Percentiles rank a stretch among this genome's conserved stretches.
These are phyloP conservation scores for Micoletzkya japonica DNA, from an alignment of 2,888 invertebrate genomes.

Conservation along the genomic window DNA sequence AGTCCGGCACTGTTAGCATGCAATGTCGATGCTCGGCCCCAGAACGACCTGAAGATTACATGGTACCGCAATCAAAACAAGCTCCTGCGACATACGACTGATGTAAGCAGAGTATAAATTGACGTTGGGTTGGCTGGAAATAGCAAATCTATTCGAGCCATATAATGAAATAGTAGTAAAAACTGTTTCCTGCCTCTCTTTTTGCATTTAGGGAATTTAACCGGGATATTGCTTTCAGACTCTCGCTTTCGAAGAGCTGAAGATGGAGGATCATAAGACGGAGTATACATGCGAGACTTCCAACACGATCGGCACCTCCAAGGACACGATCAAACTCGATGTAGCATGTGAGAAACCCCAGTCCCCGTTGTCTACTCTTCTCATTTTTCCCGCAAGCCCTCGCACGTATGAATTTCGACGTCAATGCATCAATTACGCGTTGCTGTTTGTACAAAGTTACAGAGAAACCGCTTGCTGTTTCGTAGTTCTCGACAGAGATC, in stretches of 20 bases:
- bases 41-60: conserved; percentile 46
- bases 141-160: not conserved
- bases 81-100: conserved; percentile 39
- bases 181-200: too few relatives aligned
- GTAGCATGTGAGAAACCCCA: conserved; percentile 48
- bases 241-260: conserved; percentile 49
- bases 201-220: too few relatives aligned
- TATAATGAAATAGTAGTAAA: too few relatives aligned
- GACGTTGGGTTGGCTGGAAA: too few relatives aligned
- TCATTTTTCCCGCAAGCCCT: not conserved
- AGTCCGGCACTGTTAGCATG: conserved; percentile 55
- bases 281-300: conserved; percentile 51
- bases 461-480: too few relatives aligned
- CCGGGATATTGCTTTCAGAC: conserved; percentile 38
- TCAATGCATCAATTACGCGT: too few relatives aligned
- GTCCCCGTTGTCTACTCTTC: not conserved
- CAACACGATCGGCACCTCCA: conserved; percentile 50
- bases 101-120: conserved; percentile 43
- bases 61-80: conserved; percentile 51
- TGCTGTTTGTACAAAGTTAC: too few relatives aligned
- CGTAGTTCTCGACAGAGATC: too few relatives aligned
- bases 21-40: conserved; percentile 57
- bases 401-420: too few relatives aligned
- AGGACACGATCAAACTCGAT: conserved; percentile 46
- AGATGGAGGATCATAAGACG: conserved; percentile 55